Percentiles rank a stretch among this genome's conserved stretches.
These are phyloP conservation scores for Macropus fuliginosus DNA, from an alignment of 2,797 vertebrate species.

Conservation along the genomic window DNA sequence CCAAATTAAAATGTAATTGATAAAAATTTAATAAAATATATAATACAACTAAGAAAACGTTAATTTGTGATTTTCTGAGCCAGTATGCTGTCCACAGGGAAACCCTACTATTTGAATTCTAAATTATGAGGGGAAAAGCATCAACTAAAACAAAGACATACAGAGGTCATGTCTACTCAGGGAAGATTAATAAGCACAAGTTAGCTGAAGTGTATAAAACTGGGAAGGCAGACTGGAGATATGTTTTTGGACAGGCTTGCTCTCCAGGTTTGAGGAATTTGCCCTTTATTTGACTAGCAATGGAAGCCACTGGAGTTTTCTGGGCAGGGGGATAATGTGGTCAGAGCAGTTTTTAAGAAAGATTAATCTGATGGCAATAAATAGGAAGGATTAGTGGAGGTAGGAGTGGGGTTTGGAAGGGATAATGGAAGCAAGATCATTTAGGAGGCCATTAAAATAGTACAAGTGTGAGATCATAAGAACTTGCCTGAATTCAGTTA, in stretches of 20 bases:
- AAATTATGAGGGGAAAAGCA: not conserved
- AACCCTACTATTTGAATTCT: not conserved
- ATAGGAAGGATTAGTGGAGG: not conserved
- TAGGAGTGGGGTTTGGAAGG: not conserved
- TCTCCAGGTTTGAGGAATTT: not conserved
- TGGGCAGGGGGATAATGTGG: not conserved
- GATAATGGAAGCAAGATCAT: not conserved
- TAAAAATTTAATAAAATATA: no score
- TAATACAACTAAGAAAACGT: no score
- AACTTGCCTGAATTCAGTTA: not conserved
- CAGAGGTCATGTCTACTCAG: not conserved
- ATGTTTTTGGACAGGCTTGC: not conserved
- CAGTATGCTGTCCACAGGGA: no score
- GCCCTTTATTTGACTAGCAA: not conserved
- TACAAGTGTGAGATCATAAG: not conserved
- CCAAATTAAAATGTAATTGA: not conserved
- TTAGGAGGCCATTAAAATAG: not conserved
- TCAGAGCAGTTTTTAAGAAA: not conserved
- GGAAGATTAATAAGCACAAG: not conserved
- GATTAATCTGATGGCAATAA: not conserved
- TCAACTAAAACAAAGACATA: not conserved
- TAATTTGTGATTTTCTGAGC: no score
- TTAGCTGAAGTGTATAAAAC: not conserved
- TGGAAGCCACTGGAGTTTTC: not conserved
- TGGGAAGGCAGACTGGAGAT: not conserved